Percentiles rank a stretch among this genome's conserved stretches.
Conservation (phyloP, 2,113 vertebrate genomes). For the Caranx melampygus region DNA sequence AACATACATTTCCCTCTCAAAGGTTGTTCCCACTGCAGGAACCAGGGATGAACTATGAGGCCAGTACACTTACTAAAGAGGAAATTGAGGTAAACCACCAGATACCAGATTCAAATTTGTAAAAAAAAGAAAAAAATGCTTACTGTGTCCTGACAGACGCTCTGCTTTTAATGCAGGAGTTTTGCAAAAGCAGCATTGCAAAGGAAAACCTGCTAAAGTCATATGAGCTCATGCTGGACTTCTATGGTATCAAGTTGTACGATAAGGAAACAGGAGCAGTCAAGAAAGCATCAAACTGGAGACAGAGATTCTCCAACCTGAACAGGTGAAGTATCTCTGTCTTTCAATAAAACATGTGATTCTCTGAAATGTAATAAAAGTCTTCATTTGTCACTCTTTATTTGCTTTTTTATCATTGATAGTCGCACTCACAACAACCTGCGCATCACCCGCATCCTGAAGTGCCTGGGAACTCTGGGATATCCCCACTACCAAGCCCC, state of each 20-base stretch:
- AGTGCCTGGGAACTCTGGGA: constrained; percentile 93
- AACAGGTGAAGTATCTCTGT: constrained; percentile 81
- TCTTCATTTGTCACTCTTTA: neutral
- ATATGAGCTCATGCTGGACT: constrained; percentile 94
- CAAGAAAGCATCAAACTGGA: constrained; percentile 82
- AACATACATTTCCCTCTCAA: neutral
- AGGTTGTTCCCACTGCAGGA: constrained; percentile 96
- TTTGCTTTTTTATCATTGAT: constrained; percentile 23
- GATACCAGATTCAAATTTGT: neutral
- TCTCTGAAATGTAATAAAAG: neutral
- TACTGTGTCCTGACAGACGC: neutral
- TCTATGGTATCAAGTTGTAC: constrained; percentile 89
- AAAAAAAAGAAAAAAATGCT: neutral
- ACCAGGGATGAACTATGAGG: constrained; percentile 87
- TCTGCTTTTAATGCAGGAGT: constrained; percentile 77
- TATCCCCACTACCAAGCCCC: constrained; percentile 87
- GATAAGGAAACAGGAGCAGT: constrained; percentile 82
- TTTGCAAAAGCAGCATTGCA: constrained; percentile 70
- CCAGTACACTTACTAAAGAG: constrained; percentile 81
- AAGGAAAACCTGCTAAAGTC: constrained; percentile 83
- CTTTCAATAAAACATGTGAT: neutral
- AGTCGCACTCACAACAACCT: constrained; percentile 91
- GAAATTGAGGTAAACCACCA: constrained; percentile 87
- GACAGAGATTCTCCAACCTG: constrained; percentile 86
- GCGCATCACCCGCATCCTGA: constrained; percentile 94